A percentile compares a stretch with the other conserved stretches of the same genome.
phyloP scores from a whole-genome alignment of 64 coral and sea anemone species.

The Porites lutea region DNA sequence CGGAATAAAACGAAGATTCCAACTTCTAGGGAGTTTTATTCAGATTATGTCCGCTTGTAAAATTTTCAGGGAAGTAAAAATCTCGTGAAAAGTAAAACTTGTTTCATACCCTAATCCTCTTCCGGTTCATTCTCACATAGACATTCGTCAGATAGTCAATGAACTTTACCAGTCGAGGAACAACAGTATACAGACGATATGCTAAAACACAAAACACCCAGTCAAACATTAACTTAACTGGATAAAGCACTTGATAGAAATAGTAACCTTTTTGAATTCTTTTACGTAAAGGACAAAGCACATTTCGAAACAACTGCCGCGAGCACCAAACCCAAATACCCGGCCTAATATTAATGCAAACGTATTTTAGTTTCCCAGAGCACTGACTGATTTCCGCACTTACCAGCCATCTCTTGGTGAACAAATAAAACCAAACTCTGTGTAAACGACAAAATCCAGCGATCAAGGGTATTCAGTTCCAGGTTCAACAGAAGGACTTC shows the following conservation, averaged over 20 bases:
- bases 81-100: neutral
- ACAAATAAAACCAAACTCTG: conserved; percentile 96
- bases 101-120: conserved; percentile 88
- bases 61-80: neutral
- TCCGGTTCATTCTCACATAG: conserved; percentile 97
- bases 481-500: conserved; percentile 63
- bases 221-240: no score
- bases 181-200: conserved; percentile 95
- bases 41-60: neutral
- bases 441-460: conserved; percentile 92
- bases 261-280: no score
- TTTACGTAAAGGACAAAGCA: no score
- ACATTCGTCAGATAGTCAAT: conserved; percentile 98
- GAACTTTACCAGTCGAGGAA: conserved; percentile 94
- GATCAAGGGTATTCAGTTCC: conserved; percentile 83
- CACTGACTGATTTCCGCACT: neutral
- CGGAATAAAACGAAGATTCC: no score
- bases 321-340: no score
- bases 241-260: no score
- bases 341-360: no score
- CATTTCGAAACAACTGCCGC: no score
- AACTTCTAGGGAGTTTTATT: no score
- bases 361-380: no score
- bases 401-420: conserved; percentile 96
- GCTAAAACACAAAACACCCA: conserved; percentile 38